Conservation (phyloP, 2,113 vertebrate genomes). For the Siniperca knerii region DNA sequence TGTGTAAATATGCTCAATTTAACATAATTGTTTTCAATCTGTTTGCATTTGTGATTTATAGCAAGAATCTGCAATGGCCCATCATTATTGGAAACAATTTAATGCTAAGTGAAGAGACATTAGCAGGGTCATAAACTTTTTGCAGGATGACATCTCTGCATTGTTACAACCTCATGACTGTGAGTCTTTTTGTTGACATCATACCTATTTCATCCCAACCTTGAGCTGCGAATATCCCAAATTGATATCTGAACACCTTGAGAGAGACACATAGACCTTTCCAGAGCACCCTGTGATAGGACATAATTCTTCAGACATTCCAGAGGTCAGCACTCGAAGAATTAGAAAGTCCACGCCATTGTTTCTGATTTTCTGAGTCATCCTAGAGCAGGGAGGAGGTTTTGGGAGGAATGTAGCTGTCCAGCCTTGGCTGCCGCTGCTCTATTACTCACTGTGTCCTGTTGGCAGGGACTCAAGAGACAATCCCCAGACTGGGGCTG, state of each 20-base stretch:
- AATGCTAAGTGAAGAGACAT: conserved; percentile 20
- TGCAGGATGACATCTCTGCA: conserved; percentile 63
- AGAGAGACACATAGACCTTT: conserved; percentile 42
- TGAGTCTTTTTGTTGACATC: conserved; percentile 62
- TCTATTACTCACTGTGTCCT: conserved; percentile 73
- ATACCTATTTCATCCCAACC: conserved; percentile 43
- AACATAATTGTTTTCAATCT: conserved; percentile 20
- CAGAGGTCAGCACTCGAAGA: conserved; percentile 17
- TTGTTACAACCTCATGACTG: conserved; percentile 45
- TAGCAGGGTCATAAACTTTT: conserved; percentile 37
- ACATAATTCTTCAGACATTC: conserved; percentile 46
- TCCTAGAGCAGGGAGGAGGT: conserved; percentile 36
- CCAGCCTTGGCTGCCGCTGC: conserved; percentile 53
- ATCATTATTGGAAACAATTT: background rate
- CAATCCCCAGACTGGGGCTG: conserved; percentile 65
- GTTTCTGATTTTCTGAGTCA: conserved; percentile 64
- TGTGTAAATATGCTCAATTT: conserved; percentile 9
- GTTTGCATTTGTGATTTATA: conserved; percentile 11
- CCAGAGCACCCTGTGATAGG: conserved; percentile 32
- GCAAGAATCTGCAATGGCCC: conserved; percentile 1
- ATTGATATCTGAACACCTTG: conserved; percentile 45
- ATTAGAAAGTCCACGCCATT: conserved; percentile 25
- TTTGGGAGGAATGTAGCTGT: conserved; percentile 64
- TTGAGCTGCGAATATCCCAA: conserved; percentile 34
- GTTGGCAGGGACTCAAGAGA: conserved; percentile 69